Evolutionary conservation across 2,113 vertebrate species (phyloP).

Genomic region (Hiodon tergisus): DNA sequence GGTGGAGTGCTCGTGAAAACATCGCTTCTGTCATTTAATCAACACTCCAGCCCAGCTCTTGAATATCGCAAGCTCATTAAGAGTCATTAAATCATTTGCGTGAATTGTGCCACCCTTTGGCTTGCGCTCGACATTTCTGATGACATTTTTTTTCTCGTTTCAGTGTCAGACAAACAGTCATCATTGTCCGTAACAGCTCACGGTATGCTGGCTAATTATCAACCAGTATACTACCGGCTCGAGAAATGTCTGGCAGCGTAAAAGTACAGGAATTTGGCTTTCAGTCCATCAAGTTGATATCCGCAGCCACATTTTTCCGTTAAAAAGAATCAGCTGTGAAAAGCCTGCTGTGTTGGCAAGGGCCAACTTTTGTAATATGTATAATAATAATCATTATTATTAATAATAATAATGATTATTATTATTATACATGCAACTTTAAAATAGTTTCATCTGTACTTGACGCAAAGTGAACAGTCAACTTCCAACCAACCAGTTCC

Average conservation of each 20-base stretch:
- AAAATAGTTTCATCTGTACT: not conserved
- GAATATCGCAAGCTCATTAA: slow-evolving; percentile 9
- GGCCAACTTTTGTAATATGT: not conserved
- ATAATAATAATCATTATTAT: not conserved
- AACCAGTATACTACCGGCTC: not conserved
- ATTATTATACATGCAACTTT: not conserved
- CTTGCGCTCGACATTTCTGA: not conserved
- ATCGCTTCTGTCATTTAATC: not conserved
- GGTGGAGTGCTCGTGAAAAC: not conserved
- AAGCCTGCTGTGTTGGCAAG: not conserved
- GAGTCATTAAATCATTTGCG: not conserved
- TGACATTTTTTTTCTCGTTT: not conserved
- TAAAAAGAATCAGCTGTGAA: not conserved
- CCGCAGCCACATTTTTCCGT: not conserved
- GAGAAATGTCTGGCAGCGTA: slow-evolving; percentile 6
- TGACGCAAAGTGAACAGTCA: slow-evolving; percentile 47
- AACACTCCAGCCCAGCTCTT: not conserved
- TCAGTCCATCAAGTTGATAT: not conserved
- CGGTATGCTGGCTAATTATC: slow-evolving; percentile 4
- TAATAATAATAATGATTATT: slow-evolving; percentile 5
- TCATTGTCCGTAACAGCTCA: not conserved
- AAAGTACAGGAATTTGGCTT: not conserved
- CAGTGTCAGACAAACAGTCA: not conserved
- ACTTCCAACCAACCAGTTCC: slow-evolving; percentile 58
- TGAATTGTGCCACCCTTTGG: not conserved